Conservation (phyloP, 1,140 invertebrate genomes). For the Mactra quadrangularis region DNA sequence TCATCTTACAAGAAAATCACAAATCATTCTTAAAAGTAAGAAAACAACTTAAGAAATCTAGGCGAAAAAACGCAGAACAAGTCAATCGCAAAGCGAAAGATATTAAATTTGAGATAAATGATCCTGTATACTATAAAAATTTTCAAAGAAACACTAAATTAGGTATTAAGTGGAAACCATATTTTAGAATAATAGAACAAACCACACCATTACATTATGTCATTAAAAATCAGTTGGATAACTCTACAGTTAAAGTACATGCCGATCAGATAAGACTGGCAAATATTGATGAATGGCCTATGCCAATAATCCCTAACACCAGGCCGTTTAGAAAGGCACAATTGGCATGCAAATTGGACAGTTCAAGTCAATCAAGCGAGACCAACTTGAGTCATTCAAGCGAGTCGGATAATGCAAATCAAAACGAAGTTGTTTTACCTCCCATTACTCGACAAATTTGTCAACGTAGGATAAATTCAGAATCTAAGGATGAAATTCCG, state of each 20-base stretch:
- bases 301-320: background rate
- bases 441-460: background rate
- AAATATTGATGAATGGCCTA: slow-evolving; percentile 21
- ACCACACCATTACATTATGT: slow-evolving; percentile 28
- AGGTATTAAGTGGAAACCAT: slow-evolving; percentile 33
- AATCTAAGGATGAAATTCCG: no score
- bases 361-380: background rate
- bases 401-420: background rate
- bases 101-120: background rate
- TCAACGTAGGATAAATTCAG: background rate
- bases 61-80: slow-evolving; percentile 39
- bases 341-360: background rate
- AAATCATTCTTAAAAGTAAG: slow-evolving; percentile 45
- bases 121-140: slow-evolving; percentile 60
- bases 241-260: slow-evolving; percentile 26
- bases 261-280: slow-evolving; percentile 24
- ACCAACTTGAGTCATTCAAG: no score
- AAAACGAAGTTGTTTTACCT: background rate
- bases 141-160: slow-evolving; percentile 40
- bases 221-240: slow-evolving; percentile 48
- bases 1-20: slow-evolving; percentile 39
- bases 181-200: slow-evolving; percentile 45
- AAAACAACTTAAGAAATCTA: slow-evolving; percentile 34
- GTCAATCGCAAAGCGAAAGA: slow-evolving; percentile 18
- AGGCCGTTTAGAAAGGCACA: background rate